Base-by-base conservation (phyloP, 2,888 invertebrate genomes). In the Eudasyphora cyanicolor region DNA sequence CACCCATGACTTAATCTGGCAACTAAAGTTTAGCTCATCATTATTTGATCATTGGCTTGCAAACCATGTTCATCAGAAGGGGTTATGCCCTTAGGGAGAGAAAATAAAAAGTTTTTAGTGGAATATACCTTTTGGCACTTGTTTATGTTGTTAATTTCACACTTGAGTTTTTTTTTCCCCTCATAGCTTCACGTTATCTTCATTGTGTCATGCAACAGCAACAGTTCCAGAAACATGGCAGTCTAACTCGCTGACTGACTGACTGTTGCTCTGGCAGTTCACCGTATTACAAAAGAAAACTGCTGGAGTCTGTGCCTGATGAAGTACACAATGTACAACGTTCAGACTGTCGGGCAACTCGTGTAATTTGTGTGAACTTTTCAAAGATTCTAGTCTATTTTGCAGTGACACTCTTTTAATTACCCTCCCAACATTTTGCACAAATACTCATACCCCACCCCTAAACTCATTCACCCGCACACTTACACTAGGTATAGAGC, bases 61-160 rank as follows among this genome's bases (percentile, higher is more conserved):
- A n/a, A n/a, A n/a, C n/a, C n/a, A n/a, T n/a, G n/a, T n/a, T n/a
- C n/a, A n/a, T n/a, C n/a, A n/a, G n/a, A n/a, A n/a, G n/a, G n/a
- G n/a, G n/a, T n/a, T n/a, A n/a, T n/a, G n/a, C n/a, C n/a, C n/a
- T n/a, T n/a, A n/a, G n/a, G n/a, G n/a, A n/a, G n/a, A n/a, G n/a
- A n/a, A n/a, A n/a, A n/a, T n/a, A n/a, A n/a, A 60, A 17, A 24
- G 21, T 32, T 38, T 2, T 64, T 8, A 42, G 42, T 19, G 67
- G 8, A 64, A 24, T 12, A 81, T 79, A 81, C 81, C 81, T 84
- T 76, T 81, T 84, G 81, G 84, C 81, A 79, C 67, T 84, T 84
- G 81, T 84, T 84, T 84, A 81, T 67, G 78, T 81, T 81, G 84
- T 84, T 84, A 84, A 84, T 84, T 84, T 84, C 81, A 84, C 84